Base-by-base conservation (phyloP, 2,113 vertebrate species). In the Prinia subflava region DNA sequence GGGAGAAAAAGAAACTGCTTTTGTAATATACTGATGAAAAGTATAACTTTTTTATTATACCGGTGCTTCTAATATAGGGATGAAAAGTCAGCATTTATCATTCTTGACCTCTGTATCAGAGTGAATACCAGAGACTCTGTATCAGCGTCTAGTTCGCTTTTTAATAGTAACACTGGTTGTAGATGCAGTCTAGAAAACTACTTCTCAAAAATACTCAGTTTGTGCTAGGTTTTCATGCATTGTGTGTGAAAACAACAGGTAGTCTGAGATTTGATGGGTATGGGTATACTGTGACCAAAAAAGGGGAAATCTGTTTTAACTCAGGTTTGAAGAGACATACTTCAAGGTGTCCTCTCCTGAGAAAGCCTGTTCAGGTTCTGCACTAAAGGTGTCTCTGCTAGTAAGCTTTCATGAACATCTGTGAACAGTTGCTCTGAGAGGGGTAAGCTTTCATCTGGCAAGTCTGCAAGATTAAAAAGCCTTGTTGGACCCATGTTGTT, bases 401-500 rank as follows among this genome's bases (percentile, higher is more conserved):
- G n/a, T 57, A 47, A 77, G 30, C 60, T 67, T 81, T 74, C 28
- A 12, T 23, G 31, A 70, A 13, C 13, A 5, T 75, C 49, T n/a
- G 3, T 27, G 28, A 65, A 9, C 31, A 31, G 15, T 33, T 89
- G 42, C 33, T 59, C 13, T 50, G 2, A 23, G 20, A 46, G 25
- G 68, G 62, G 13, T 63, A n/a, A 53, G 3, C 22, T 87, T 78
- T 67, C 11, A 7, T 55, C 30, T 77, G 68, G 23, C 28, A 65
- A 65, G 28, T 20, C 53, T 37, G 11, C 37, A 73, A 52, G 42
- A 33, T 67, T 75, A 19, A 82, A 78, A 90, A 59, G 39, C 53
- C 35, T 59, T 0, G 0, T 4, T 85, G 62, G 53, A 78, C 20
- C 23, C 19, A 4, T 4, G 14, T 17, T 73, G 7, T 31, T 75